Base-by-base conservation (phyloP, 2,113 vertebrate species). In the Nannobrachium achirus region DNA sequence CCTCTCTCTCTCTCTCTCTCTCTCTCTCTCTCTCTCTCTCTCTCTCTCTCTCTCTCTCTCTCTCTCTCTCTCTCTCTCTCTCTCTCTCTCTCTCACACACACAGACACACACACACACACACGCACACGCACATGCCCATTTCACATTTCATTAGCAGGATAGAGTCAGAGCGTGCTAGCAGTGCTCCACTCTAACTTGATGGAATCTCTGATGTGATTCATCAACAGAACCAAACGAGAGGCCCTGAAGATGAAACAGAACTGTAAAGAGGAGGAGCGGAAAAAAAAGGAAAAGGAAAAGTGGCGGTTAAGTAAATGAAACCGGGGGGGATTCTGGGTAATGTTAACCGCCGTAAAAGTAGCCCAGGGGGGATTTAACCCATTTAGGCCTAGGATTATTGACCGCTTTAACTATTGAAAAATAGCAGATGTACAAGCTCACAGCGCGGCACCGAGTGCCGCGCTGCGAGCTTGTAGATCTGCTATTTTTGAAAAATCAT, bases 91-190 rank as follows among this genome's bases (percentile, higher is more conserved):
- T 2, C 48, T 3, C 48, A 11, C 14, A 11, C 48, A 7, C 48
- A n/a, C n/a, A n/a, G 1, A n/a, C 48, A n/a, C 48, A 14, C 11
- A 11, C 11, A 11, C 85, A 85, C 79, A 76, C 84, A 81, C 87
- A 71, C 81, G 84, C 78, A 76, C 71, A 83, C 25, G 64, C 56
- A n/a, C 84, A 81, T 81, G 70, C 84, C 86, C 86, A 86, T 80
- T 66, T 89, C 83, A 82, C 87, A 81, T 88, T 86, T 88, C 73
- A 84, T 88, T 84, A 86, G 79, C 69, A 75, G 72, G 81, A 73
- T 78, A 76, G 69, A 76, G 81, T 81, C 59, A 71, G 85, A 81
- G 77, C 66, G 66, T 61, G 79, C 71, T 45, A 66, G 56, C 80
- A 44, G 49, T 4, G 49, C 49, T 16, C 49, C 49, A 9, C 15